Base-by-base conservation (phyloP, 2,113 vertebrate species). In the Mesoclemmys tuberculata region DNA sequence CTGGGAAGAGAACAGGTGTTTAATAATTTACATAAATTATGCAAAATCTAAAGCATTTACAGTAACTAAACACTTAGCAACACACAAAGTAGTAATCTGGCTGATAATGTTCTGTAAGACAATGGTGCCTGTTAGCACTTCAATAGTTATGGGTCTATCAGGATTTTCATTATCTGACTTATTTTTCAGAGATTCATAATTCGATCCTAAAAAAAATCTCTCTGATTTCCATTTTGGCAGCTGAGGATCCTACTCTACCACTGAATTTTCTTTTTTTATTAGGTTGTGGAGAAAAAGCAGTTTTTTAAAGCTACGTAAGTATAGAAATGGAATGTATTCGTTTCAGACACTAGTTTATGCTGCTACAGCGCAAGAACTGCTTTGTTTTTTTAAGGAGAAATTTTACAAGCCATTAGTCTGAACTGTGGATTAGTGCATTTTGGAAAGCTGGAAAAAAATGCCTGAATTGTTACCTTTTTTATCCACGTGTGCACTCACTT, bases 21-120 rank as follows among this genome's bases (percentile, higher is more conserved):
- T 98, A 98, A 98, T 97, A 98, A 97, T 98, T 98, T 98, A 95
- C 97, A 97, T 97, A 98, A 98, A 98, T 98, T 97, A 98, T 96
- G 96, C 61, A 98, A 97, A 95, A 97, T 97, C 89, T 90, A 96
- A 98, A 97, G 80, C 90, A 96, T 97, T 97, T 96, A 97, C 94
- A 97, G 92, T 97, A 98, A 97, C 93, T 5, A 90, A 96, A 96
- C 91, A 93, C 92, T 97, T 98, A 97, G 85, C 90, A 97, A 96
- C 87, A 97, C 82, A 97, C 92, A 94, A 95, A 95, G 92, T 98
- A 38, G 48, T 94, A 96, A 97, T 90, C 95, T 96, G 92, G 51
- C 82, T 96, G 93, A 87, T 92, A 80, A 92, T 82, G 48, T 82
- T 98, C 61, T 31, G 16, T 91, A 88, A 94, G 94, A 58, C 22